Conservation (phyloP, 2,888 invertebrate species). For the Habroteleia sp. region DNA sequence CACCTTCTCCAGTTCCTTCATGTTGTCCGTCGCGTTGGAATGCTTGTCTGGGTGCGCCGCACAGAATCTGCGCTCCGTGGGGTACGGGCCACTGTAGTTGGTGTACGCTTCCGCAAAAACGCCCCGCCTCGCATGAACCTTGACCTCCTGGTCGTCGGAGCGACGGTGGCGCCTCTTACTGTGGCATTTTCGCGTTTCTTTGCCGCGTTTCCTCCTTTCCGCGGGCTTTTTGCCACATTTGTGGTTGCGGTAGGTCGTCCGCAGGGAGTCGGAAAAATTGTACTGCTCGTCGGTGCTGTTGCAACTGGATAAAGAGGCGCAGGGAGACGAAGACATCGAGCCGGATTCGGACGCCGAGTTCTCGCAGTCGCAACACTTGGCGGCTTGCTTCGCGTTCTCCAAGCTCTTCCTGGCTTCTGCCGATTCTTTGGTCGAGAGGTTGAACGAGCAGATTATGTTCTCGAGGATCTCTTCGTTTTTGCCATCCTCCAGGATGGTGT, state of each 20-base stretch:
- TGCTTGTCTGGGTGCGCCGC: conserved; percentile 17
- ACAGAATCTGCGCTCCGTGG: conserved; percentile 2
- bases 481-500: conserved; percentile 74
- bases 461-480: conserved; percentile 72
- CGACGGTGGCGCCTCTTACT: not conserved
- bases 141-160: not conserved
- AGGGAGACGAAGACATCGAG: conserved; percentile 39
- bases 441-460: conserved; percentile 73
- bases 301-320: conserved; percentile 29
- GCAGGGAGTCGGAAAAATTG: conserved; percentile 30
- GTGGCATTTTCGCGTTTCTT: not conserved
- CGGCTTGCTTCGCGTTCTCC: not conserved
- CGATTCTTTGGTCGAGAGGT: conserved; percentile 25
- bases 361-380: conserved; percentile 13
- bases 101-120: conserved; percentile 14
- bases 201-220: conserved; percentile 7
- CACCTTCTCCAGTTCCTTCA: conserved; percentile 46
- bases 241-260: conserved; percentile 12
- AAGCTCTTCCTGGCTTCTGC: not conserved
- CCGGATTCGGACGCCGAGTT: conserved; percentile 4
- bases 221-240: conserved; percentile 1
- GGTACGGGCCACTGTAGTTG: conserved; percentile 1
- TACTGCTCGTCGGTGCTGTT: conserved; percentile 36
- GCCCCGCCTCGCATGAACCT: conserved; percentile 20
- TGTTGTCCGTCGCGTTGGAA: conserved; percentile 17